phyloP scores from a whole-genome alignment of 2,113 vertebrate genomes.

The Coturnix japonica region DNA sequence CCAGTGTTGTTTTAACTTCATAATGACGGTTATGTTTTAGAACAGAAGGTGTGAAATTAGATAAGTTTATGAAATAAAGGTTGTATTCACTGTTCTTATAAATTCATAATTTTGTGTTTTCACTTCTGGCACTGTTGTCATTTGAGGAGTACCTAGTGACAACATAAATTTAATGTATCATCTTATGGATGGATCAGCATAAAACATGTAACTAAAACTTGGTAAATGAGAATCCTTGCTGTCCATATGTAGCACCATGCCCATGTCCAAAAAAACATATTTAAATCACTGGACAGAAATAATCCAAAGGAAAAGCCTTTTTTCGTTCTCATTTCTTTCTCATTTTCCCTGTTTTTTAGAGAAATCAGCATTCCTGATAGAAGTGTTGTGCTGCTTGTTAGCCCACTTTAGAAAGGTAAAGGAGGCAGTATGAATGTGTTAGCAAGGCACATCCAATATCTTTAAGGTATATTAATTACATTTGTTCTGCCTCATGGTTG shows the following conservation, averaged over 20 bases:
- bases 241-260: background rate
- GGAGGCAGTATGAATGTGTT: background rate
- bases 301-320: background rate
- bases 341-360: background rate
- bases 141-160: background rate
- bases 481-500: background rate
- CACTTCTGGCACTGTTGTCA: background rate
- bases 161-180: background rate
- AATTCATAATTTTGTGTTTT: background rate
- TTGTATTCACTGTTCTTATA: background rate
- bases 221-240: background rate
- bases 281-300: background rate
- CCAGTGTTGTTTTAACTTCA: background rate
- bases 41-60: background rate
- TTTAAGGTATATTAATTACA: background rate
- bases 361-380: background rate
- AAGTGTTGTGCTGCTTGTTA: background rate
- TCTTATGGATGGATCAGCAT: background rate
- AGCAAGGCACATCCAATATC: background rate
- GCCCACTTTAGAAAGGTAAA: background rate
- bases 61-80: background rate
- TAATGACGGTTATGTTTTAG: background rate
- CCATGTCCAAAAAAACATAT: background rate
- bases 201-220: background rate
- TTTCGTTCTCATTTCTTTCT: background rate